These are phyloP conservation scores for Wiebesia pumilae DNA, from an alignment of 1,140 invertebrate species.

Conservation along the genomic window DNA sequence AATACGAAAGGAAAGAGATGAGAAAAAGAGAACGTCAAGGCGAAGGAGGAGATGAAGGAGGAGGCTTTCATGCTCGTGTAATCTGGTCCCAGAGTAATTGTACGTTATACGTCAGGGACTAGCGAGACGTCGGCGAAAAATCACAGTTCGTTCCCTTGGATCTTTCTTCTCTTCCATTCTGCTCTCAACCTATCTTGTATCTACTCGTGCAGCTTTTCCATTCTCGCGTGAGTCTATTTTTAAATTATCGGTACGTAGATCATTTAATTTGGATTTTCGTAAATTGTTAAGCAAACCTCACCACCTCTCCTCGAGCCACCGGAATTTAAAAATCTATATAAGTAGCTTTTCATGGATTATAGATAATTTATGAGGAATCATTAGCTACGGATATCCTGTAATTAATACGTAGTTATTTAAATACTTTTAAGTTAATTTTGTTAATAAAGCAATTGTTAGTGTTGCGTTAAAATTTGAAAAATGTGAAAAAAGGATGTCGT, in stretches of 20 bases:
- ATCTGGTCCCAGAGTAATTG: constrained; percentile 73
- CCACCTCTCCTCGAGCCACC: neutral
- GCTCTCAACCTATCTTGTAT: constrained; percentile 15
- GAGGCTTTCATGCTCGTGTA: constrained; percentile 70
- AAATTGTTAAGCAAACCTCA: constrained; percentile 40
- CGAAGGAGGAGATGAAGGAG: constrained; percentile 32
- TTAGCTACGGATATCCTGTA: neutral
- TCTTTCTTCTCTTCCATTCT: constrained; percentile 42
- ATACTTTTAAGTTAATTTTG: neutral
- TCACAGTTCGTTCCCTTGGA: constrained; percentile 65
- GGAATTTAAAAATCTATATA: too few relatives aligned
- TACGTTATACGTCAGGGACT: constrained; percentile 68
- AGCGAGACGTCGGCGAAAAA: constrained; percentile 67
- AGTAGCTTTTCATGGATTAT: neutral
- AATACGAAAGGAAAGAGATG: constrained; percentile 34
- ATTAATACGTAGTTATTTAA: constrained; percentile 13
- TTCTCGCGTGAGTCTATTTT: constrained; percentile 5
- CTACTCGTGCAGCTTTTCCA: neutral
- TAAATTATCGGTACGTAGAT: neutral
- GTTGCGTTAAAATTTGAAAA: neutral
- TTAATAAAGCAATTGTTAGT: too few relatives aligned
- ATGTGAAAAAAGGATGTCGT: neutral
- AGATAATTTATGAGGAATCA: neutral
- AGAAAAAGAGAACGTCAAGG: neutral
- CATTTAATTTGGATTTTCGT: constrained; percentile 16